Conservation (phyloP, 2,113 vertebrate species). For the Piliocolobus tephrosceles region DNA sequence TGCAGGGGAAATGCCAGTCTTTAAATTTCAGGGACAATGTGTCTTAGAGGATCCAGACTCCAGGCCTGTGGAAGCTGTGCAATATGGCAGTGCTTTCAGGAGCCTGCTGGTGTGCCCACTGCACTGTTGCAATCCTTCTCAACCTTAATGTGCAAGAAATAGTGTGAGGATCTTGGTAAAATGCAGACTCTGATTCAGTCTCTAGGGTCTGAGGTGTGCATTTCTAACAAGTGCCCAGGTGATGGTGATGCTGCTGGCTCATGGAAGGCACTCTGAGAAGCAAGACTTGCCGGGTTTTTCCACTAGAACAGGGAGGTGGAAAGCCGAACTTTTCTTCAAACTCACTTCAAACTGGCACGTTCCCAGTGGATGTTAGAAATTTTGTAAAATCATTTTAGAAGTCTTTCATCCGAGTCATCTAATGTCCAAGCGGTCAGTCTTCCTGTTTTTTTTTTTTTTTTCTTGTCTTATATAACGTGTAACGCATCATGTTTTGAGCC, state of each 20-base stretch:
- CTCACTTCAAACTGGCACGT: neutral
- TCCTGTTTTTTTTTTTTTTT: neutral
- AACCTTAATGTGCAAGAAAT: too few species aligned
- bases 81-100: neutral
- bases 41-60: neutral
- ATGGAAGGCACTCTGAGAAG: neutral
- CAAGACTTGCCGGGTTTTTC: neutral
- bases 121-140: neutral
- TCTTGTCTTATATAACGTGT: neutral
- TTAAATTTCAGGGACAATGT: neutral
- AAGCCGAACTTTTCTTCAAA: neutral
- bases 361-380: neutral
- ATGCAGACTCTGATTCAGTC: neutral
- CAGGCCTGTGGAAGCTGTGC: neutral
- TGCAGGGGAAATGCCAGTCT: neutral
- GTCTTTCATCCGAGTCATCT: neutral
- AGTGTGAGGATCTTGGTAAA: neutral
- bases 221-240: neutral
- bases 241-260: neutral
- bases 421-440: neutral
- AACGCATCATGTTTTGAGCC: neutral
- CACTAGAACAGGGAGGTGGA: neutral
- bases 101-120: neutral
- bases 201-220: neutral
- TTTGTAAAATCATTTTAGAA: neutral